Base-by-base conservation (phyloP, 2,888 invertebrate species). In the Pollenia labialis region DNA sequence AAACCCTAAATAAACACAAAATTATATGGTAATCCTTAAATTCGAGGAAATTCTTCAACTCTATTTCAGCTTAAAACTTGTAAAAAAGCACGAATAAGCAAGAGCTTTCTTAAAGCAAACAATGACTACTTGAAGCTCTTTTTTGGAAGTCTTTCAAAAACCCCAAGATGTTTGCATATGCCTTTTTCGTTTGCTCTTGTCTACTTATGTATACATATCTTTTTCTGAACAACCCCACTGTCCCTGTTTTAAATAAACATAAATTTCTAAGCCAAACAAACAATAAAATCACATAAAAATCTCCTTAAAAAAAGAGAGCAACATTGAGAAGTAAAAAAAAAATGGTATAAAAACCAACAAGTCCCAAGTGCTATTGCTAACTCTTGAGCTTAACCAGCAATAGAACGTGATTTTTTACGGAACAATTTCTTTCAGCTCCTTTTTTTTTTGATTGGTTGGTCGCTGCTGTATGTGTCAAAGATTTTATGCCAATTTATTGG, bases 221-320 rank as follows among this genome's bases (percentile, higher is more conserved):
- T 7, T 8, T 44, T 69, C 32, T n/a, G n/a, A 44, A 32, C 71
- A 54, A 54, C 23, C 3, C 16, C 44, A 50, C 32, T 46, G 8
- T 54, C 8, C 46, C 71, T 11, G 11, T 46, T 54, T 18, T 40
- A 75, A 76, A 76, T 71, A 75, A 76, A 54, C 80, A 81, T 76
- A 86, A 72, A 83, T 80, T 84, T 68, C 46, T 75, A 32, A 54
- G 58, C 66, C 44, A 81, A 48, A 83, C 75, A 71, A 75, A 71
- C 71, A 86, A 71, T 81, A 81, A 81, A 79, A 81, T 60, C 81
- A 54, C 54, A 87, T 87, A 68, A 84, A 80, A 76, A 42, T 76
- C 46, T 79, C 7, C 11, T 52, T 75, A 69, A 83, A 66, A 60
- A 52, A 42, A 66, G 48, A 58, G n/a, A 68, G 56, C 32, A 64